Conservation (phyloP, 1,140 invertebrate species). For the fruit fly (Drosophila melanogaster) region DNA sequence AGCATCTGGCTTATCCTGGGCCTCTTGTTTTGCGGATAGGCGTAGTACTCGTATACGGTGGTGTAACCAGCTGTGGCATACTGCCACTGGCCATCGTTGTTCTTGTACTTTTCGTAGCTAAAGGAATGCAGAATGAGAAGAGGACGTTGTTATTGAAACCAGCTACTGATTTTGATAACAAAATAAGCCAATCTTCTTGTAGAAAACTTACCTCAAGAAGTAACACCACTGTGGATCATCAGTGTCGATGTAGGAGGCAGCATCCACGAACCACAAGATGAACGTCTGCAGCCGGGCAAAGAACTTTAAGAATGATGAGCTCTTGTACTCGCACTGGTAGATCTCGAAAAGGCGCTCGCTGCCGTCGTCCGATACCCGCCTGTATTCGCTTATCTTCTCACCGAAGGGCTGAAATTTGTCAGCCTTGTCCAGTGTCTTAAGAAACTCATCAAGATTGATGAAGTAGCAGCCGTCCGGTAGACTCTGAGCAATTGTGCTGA, state of each 20-base stretch:
- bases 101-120: conserved; percentile 93
- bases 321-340: conserved; percentile 89
- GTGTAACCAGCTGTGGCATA: conserved; percentile 94
- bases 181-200: not conserved
- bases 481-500: conserved; percentile 88
- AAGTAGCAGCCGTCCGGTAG: conserved; percentile 85
- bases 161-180: too few species aligned
- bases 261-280: conserved; percentile 97
- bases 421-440: conserved; percentile 79
- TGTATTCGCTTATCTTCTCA: conserved; percentile 85
- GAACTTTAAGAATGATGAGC: conserved; percentile 91
- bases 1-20: conserved; percentile 97
- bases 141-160: too few species aligned
- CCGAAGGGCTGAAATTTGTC: conserved; percentile 83
- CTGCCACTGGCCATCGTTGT: conserved; percentile 86
- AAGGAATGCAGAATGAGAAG: conserved; percentile 1
- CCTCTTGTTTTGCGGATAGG: conserved; percentile 93
- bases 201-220: conserved; percentile 92
- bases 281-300: conserved; percentile 95
- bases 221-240: conserved; percentile 97
- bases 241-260: conserved; percentile 95
- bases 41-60: conserved; percentile 97
- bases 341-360: conserved; percentile 91
- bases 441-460: conserved; percentile 82
- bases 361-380: conserved; percentile 84